These are phyloP conservation scores for Oxyruncus cristatus DNA, from an alignment of 2,113 vertebrate genomes.

Conservation along the genomic window DNA sequence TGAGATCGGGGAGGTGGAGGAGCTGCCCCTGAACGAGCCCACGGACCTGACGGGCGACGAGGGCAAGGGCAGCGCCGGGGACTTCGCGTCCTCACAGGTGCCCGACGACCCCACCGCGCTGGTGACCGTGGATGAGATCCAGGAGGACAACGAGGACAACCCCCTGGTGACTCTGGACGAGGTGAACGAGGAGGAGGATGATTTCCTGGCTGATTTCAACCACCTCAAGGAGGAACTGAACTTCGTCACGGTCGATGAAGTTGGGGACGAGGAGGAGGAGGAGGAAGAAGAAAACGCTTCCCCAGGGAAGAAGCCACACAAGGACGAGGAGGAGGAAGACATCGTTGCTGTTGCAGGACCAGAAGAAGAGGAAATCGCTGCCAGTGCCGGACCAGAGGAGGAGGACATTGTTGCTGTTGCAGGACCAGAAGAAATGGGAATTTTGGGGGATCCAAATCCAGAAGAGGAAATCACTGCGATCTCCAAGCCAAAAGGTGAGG, in stretches of 20 bases:
- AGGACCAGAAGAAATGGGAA: conserved; percentile 35
- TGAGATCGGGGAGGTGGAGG: conserved; percentile 78
- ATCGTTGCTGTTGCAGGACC: neutral
- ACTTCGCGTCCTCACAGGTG: conserved; percentile 45
- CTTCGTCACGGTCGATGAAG: conserved; percentile 85
- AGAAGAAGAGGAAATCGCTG: neutral
- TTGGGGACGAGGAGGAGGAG: conserved; percentile 69
- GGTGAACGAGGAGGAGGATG: conserved; percentile 74
- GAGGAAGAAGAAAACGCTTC: conserved; percentile 21
- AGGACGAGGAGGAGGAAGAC: neutral
- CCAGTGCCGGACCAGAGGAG: neutral
- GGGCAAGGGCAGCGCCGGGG: neutral
- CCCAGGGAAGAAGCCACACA: accelerated
- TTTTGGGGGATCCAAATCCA: neutral
- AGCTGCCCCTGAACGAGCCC: conserved; percentile 63
- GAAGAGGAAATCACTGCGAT: neutral
- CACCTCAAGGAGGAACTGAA: conserved; percentile 76
- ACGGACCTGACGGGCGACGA: neutral
- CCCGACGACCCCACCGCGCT: conserved; percentile 67
- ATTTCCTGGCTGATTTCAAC: conserved; percentile 76
- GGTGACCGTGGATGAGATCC: conserved; percentile 73
- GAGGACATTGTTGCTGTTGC: neutral
- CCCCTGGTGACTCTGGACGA: conserved; percentile 74
- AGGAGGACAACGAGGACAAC: conserved; percentile 68
- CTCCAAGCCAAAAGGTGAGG: neutral